Base-by-base conservation (phyloP, 1,140 invertebrate species). In the Hyles vespertilio region DNA sequence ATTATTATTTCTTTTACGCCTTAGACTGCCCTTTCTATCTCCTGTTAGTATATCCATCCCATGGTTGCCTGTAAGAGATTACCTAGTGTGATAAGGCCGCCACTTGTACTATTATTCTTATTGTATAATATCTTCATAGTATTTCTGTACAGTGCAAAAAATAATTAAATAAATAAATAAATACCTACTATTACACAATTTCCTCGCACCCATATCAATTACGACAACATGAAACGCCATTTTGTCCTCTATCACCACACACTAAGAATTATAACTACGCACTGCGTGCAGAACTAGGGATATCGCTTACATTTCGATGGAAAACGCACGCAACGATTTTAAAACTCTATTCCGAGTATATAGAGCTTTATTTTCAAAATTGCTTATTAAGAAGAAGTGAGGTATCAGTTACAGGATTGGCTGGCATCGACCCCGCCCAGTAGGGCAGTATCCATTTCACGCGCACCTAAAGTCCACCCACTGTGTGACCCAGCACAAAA, bases 331-430 rank as follows among this genome's bases (percentile, higher is more conserved):
- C 36, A 55, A 48, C 50, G 57, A 78, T 48, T 70, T 70, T 67
- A 12, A n/a, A 60, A 62, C 77, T 60, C 45, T 79, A 65, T 56
- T 0, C 0, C 0, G 2, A 8, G 0, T 8, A 3, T 0, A 51
- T 75, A 83, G 33, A 57, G 72, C 67, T 47, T 47, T 5, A 53
- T 70, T 68, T 76, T 3, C 44, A 6, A 51, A n/a, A 70, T 10
- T 8, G 34, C 51, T 40, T 51, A 51, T 70, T 58, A 55, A 76
- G 73, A 83, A 81, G 80, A 83, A 87, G 74, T 77, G 72, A 65
- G 73, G 82, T 87, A 81, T 87, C 84, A 78, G 69, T 87, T 87
- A 85, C 84, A 84, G 73, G 84, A 87, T 87, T 87, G 84, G 84
- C 82, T 76, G 71, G 51, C 59, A 66, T 32, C 62, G 72, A 78